These are phyloP conservation scores for Pseudoips prasinana DNA, from an alignment of 2,888 invertebrate species.

Conservation along the genomic window DNA sequence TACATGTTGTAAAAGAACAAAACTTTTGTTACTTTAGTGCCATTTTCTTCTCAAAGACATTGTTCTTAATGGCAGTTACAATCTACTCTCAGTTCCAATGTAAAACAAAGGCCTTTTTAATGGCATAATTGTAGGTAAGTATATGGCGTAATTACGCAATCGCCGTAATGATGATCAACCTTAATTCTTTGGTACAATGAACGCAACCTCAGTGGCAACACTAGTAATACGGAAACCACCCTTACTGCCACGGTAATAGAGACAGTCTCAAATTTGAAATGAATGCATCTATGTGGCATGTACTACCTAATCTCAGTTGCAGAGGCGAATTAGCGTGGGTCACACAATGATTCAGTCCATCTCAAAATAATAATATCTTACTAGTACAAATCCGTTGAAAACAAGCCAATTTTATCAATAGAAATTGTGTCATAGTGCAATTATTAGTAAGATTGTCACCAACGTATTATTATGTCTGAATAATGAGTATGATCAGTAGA, in stretches of 20 bases:
- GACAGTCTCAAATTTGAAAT: too few relatives aligned
- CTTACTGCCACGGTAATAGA: too few relatives aligned
- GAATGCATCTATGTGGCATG: slow-evolving; percentile 4
- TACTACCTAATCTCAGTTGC: slow-evolving; percentile 11
- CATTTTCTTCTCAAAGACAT: slow-evolving; percentile 1
- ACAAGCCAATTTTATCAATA: slow-evolving; percentile 18
- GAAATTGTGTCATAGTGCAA: too few relatives aligned
- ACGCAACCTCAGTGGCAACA: too few relatives aligned
- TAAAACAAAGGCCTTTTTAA: slow-evolving; percentile 14
- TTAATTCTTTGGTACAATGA: slow-evolving; percentile 23
- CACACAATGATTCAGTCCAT: slow-evolving; percentile 20
- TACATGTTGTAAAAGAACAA: too few relatives aligned
- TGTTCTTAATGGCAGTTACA: slow-evolving; percentile 5
- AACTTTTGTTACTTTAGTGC: neutral
- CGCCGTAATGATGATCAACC: slow-evolving; percentile 17
- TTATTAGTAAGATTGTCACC: too few relatives aligned
- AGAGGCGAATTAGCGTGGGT: slow-evolving; percentile 16
- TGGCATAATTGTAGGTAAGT: slow-evolving; percentile 13
- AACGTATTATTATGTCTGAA: too few relatives aligned
- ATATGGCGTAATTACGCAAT: slow-evolving; percentile 21
- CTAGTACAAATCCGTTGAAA: slow-evolving; percentile 9
- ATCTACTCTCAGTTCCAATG: slow-evolving; percentile 4
- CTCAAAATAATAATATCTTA: slow-evolving; percentile 15
- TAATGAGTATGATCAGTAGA: too few relatives aligned
- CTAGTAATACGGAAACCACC: too few relatives aligned